Conservation (phyloP, 37 sponge, comb jelly and placozoan genomes). For the Cladorhizidae sp. region DNA sequence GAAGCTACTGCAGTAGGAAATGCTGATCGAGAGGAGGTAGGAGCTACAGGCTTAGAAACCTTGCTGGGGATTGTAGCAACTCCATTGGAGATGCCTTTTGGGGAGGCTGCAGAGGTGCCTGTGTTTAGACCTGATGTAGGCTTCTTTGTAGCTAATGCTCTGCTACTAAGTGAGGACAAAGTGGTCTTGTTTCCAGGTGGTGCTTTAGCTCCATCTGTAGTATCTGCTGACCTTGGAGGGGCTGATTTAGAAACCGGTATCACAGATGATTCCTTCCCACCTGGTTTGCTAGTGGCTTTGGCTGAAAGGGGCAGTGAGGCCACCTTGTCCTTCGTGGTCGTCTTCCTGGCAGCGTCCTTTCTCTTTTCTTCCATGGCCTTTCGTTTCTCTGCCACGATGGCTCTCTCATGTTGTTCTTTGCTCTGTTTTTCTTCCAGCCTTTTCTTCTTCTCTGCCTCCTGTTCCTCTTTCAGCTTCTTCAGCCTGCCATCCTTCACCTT, state of each 20-base stretch:
- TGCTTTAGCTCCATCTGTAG: neutral
- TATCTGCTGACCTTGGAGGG: neutral
- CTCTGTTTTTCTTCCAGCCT: constrained; percentile 10
- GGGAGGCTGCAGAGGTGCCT: no score
- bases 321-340: neutral
- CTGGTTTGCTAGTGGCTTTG: neutral
- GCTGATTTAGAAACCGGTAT: neutral
- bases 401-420: no score
- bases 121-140: no score
- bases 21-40: no score
- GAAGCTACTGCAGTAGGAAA: no score
- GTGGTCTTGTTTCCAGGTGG: neutral
- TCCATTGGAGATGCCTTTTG: no score
- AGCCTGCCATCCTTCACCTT: constrained; percentile 14
- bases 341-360: constrained; percentile 1
- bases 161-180: no score
- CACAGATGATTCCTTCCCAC: neutral
- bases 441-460: constrained; percentile 18
- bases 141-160: no score
- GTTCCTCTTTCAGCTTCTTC: constrained; percentile 15
- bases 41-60: no score
- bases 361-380: constrained; percentile 15
- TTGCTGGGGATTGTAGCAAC: no score
- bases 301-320: neutral
- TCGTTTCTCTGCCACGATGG: neutral